phyloP scores from a whole-genome alignment of 2,113 vertebrate genomes.

The Psittacula cyanocephala region DNA sequence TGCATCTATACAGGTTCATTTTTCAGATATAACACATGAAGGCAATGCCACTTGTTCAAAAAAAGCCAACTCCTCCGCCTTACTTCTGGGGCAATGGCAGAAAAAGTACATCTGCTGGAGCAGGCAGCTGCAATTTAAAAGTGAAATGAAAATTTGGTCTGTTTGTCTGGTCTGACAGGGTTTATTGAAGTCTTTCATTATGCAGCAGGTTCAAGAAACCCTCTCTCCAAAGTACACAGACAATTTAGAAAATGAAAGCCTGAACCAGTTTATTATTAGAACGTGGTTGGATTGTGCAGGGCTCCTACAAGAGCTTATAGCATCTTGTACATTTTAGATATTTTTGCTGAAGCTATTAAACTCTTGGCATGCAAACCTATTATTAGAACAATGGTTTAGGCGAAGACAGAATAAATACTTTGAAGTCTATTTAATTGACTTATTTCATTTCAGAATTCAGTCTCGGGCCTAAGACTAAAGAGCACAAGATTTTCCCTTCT shows the following conservation, averaged over 20 bases:
- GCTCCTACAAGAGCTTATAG: background rate
- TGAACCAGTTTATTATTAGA: conserved; percentile 38
- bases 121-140: conserved; percentile 21
- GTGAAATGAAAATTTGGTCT: conserved; percentile 11
- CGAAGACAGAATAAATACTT: conserved; percentile 18
- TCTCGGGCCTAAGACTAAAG: background rate
- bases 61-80: conserved; percentile 6
- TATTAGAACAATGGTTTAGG: conserved; percentile 1
- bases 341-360: conserved; percentile 13
- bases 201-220: conserved; percentile 15
- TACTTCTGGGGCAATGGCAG: background rate
- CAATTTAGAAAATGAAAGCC: conserved; percentile 57
- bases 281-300: background rate
- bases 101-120: background rate
- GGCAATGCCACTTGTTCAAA: background rate
- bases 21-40: background rate
- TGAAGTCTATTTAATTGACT: background rate
- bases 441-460: background rate
- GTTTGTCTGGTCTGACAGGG: conserved; percentile 44
- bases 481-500: background rate
- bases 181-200: conserved; percentile 40
- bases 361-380: background rate
- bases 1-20: background rate
- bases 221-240: conserved; percentile 27
- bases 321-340: background rate